Evolutionary conservation across 2,888 invertebrate species (phyloP).

Genomic region (Spialia ferax): DNA sequence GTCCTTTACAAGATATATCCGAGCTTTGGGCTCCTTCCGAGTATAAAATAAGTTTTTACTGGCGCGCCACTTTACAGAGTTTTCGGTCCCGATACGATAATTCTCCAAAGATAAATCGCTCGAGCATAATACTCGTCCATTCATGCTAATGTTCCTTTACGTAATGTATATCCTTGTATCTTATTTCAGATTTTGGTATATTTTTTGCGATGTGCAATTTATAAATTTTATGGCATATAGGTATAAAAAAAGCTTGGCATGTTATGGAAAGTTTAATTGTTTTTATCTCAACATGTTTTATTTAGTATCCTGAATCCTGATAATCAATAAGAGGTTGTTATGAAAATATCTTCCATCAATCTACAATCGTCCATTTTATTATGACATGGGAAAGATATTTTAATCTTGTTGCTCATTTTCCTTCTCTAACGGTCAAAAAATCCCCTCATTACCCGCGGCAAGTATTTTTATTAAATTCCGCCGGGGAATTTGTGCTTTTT

Average conservation of each 20-base stretch:
- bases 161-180: background rate
- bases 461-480: constrained; percentile 5
- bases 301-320: no score
- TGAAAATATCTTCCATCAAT: no score
- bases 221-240: no score
- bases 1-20: constrained; percentile 52
- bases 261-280: no score
- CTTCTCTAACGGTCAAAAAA: background rate
- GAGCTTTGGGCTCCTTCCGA: constrained; percentile 40
- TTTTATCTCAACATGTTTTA: no score
- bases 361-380: background rate
- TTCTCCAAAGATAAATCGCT: constrained; percentile 2
- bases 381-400: background rate
- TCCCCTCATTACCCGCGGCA: background rate
- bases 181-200: background rate
- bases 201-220: background rate
- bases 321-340: no score
- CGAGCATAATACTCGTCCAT: constrained; percentile 10
- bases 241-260: no score
- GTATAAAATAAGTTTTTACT: constrained; percentile 46
- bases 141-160: constrained; percentile 5
- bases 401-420: background rate
- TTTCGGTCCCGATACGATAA: constrained; percentile 15
- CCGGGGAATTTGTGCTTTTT: background rate
- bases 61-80: constrained; percentile 13